These are phyloP conservation scores for Enteromius trimaculatus DNA, from an alignment of 2,797 vertebrate species.

Conservation along the genomic window DNA sequence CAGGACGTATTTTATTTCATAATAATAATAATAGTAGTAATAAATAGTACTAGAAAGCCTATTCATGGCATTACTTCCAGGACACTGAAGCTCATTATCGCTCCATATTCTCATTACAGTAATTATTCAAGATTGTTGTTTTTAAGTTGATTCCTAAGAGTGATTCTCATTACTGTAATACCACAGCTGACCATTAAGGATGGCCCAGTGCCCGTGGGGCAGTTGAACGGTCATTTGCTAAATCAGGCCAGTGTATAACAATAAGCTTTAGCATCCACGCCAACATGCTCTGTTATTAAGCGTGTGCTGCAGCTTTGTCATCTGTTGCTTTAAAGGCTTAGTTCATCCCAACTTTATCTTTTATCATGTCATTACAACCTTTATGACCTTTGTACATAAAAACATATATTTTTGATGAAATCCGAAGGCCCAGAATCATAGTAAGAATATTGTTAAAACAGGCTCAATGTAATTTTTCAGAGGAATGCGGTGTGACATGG, in stretches of 20 bases:
- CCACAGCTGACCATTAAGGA: background rate
- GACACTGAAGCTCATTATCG: background rate
- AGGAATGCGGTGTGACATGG: background rate
- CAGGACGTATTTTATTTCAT: background rate
- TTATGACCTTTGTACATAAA: background rate
- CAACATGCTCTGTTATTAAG: background rate
- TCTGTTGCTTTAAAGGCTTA: background rate
- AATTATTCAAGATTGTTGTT: background rate
- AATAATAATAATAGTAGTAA: background rate
- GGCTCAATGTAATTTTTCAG: background rate
- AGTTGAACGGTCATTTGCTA: background rate
- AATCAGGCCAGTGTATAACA: background rate
- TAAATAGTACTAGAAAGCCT: too few relatives aligned
- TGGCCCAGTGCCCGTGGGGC: background rate
- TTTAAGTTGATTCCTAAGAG: slow-evolving; percentile 13
- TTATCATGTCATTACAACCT: too few relatives aligned
- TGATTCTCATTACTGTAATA: background rate
- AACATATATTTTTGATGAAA: background rate
- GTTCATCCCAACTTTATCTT: too few relatives aligned
- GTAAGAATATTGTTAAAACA: background rate
- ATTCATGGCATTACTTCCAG: background rate
- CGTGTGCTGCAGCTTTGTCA: background rate
- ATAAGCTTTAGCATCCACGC: background rate
- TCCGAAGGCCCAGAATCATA: too few relatives aligned
- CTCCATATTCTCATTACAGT: background rate